Evolutionary conservation across 2,888 invertebrate species (phyloP).

Genomic region (Dynastes maya): DNA sequence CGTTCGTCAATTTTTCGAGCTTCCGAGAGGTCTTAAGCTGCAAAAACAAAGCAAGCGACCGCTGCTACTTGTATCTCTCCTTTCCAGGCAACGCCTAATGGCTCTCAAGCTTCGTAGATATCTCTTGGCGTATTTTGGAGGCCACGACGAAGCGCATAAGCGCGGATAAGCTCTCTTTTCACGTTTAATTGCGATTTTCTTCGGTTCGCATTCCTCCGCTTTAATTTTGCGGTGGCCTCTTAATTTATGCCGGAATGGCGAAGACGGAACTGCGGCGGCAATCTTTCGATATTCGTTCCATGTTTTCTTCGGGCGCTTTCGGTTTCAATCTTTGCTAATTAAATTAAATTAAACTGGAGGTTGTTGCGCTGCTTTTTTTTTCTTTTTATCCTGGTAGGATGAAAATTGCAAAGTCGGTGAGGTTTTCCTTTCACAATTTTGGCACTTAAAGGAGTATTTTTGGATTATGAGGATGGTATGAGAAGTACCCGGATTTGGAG

Average conservation of each 20-base stretch:
- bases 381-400: not conserved
- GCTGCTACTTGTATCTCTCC: constrained; percentile 29
- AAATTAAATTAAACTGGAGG: constrained; percentile 6
- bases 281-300: not conserved
- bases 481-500: no score
- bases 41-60: constrained; percentile 25
- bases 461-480: no score
- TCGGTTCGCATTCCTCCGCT: not conserved
- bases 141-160: not conserved
- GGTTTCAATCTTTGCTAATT: constrained; percentile 2
- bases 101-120: not conserved
- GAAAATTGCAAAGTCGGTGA: not conserved
- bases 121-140: not conserved
- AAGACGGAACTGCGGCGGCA: not conserved
- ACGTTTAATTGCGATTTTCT: constrained; percentile 22
- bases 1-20: constrained; percentile 17
- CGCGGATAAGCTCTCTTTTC: constrained; percentile 5
- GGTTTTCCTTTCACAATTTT: no score
- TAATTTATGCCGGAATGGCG: constrained; percentile 32
- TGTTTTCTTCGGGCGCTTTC: not conserved
- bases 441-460: not conserved
- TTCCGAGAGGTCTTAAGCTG: constrained; percentile 31
- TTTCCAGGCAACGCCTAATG: constrained; percentile 43
- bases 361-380: not conserved
- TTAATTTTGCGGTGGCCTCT: constrained; percentile 27